Evolutionary conservation across 53 echinoderm and acorn worm species (phyloP).

Genomic region (Pentamera pediparva): DNA sequence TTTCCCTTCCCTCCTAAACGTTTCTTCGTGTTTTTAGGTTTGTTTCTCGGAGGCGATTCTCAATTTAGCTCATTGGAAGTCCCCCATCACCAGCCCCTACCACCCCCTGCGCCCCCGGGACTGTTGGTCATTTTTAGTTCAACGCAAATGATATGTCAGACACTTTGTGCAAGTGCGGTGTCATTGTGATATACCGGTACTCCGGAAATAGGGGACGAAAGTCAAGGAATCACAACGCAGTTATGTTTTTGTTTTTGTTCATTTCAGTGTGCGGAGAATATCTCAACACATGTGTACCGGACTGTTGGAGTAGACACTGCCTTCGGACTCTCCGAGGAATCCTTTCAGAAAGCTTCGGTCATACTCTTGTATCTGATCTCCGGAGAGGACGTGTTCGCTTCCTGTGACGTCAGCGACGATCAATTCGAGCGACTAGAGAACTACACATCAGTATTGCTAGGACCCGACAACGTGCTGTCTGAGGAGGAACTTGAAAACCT

Average conservation of each 20-base stretch:
- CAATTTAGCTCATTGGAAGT: too few species aligned
- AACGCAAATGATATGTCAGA: too few species aligned
- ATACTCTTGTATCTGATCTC: conserved; percentile 46
- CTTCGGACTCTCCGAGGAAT: conserved; percentile 44
- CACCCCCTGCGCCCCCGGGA: too few species aligned
- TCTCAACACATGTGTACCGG: conserved; percentile 30
- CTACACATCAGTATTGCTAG: neutral
- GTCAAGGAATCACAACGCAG: too few species aligned
- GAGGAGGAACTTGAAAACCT: conserved; percentile 63
- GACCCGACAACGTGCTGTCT: neutral
- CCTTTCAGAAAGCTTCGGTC: conserved; percentile 47
- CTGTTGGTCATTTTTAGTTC: too few species aligned
- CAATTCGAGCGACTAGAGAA: neutral
- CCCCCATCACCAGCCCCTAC: too few species aligned
- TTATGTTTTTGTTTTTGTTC: neutral
- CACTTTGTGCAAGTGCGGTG: too few species aligned
- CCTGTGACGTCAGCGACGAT: conserved; percentile 1
- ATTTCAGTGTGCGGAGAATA: conserved; percentile 21
- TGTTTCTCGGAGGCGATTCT: too few species aligned
- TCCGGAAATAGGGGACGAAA: too few species aligned
- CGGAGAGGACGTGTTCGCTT: conserved; percentile 31
- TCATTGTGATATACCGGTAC: too few species aligned
- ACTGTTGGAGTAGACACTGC: conserved; percentile 25
- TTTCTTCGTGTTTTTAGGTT: too few species aligned
- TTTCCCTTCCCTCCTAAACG: too few species aligned